Conservation (phyloP, 92 coral and sea anemone species). For the Palythoa heliodiscus region DNA sequence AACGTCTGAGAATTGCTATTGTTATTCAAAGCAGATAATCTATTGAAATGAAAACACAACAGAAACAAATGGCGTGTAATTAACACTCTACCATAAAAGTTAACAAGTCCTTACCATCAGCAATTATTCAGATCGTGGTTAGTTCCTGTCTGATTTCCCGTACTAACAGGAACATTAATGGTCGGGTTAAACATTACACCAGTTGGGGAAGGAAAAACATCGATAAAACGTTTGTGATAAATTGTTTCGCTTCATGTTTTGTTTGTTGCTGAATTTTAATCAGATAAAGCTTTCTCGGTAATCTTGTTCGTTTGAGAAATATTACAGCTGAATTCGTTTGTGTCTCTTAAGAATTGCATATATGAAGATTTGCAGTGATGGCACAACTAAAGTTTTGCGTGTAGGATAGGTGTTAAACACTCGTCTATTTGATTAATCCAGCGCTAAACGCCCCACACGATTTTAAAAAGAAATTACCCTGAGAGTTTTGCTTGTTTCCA, state of each 20-base stretch:
- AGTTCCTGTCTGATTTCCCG: neutral
- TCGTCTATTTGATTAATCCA: neutral
- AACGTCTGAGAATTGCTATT: neutral
- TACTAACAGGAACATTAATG: neutral
- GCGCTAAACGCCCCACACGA: neutral
- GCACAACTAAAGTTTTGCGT: neutral
- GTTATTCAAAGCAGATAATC: constrained; percentile 4
- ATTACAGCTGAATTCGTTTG: neutral
- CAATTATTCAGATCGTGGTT: neutral
- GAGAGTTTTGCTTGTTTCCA: too few relatives aligned
- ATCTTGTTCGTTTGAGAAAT: neutral
- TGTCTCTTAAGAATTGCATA: too few relatives aligned
- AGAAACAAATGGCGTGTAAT: neutral
- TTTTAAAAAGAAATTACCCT: too few relatives aligned
- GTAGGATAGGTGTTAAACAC: too few relatives aligned
- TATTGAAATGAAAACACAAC: constrained; percentile 24
- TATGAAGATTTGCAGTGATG: too few relatives aligned
- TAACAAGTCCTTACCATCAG: neutral
- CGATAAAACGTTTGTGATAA: neutral
- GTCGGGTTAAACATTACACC: neutral
- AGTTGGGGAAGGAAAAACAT: neutral
- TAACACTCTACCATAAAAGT: constrained; percentile 8
- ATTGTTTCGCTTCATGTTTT: neutral
- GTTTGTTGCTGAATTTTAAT: neutral
- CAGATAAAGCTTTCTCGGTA: neutral